These are phyloP conservation scores for Sphaeramia orbicularis DNA, from an alignment of 2,797 vertebrate genomes.

Conservation along the genomic window DNA sequence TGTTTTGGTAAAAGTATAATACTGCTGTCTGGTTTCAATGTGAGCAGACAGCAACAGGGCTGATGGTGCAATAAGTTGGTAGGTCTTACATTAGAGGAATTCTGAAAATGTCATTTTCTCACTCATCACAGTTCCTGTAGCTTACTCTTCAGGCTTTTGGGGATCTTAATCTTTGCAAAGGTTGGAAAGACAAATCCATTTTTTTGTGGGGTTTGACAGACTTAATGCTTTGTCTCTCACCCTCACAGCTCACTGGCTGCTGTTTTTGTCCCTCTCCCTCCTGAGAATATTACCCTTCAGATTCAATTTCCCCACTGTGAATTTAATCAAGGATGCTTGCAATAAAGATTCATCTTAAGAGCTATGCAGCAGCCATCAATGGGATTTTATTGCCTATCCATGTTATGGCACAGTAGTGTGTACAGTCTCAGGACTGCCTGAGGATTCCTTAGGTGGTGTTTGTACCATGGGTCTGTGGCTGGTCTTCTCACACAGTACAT, in stretches of 20 bases:
- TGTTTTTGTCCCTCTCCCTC: conserved; percentile 31
- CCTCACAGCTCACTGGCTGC: conserved; percentile 28
- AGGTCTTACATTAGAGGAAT: conserved; percentile 27
- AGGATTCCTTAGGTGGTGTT: not conserved
- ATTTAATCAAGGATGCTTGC: conserved; percentile 64
- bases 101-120: conserved; percentile 21
- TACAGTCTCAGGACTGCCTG: not conserved
- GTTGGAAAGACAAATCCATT: conserved; percentile 30
- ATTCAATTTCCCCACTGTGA: conserved; percentile 54
- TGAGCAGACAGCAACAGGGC: not conserved
- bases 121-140: conserved; percentile 14
- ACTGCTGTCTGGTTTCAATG: no score
- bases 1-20: no score
- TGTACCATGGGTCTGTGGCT: not conserved
- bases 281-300: conserved; percentile 56
- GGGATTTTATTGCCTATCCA: conserved; percentile 45
- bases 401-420: conserved; percentile 22
- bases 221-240: conserved; percentile 32
- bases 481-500: not conserved
- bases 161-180: conserved; percentile 26
- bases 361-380: conserved; percentile 26
- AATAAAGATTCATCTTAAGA: conserved; percentile 52
- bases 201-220: conserved; percentile 32
- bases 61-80: conserved; percentile 8
- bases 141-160: conserved; percentile 8